Evolutionary conservation across 2,888 invertebrate species (phyloP).

Genomic region (Amblyjoppa proteus): DNA sequence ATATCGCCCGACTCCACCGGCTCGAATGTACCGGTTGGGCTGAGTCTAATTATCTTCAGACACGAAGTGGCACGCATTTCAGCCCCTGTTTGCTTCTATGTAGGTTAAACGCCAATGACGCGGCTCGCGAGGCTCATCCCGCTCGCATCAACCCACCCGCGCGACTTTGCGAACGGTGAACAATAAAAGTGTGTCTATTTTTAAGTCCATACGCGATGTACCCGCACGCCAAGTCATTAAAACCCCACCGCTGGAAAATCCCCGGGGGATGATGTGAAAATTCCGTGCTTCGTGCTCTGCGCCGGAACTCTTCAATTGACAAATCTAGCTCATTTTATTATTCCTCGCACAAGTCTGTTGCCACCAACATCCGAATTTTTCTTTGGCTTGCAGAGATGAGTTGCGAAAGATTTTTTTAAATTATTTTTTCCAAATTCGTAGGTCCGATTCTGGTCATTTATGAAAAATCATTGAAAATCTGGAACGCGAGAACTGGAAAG

Average conservation of each 20-base stretch:
- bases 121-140: conserved; percentile 60
- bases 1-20: conserved; percentile 34
- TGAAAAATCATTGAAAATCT: too few species aligned
- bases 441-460: too few species aligned
- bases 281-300: background rate
- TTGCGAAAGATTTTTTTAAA: too few species aligned
- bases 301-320: background rate
- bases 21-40: conserved; percentile 15
- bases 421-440: too few species aligned
- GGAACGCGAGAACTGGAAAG: conserved; percentile 8
- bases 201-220: conserved; percentile 19
- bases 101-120: conserved; percentile 72
- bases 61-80: conserved; percentile 68
- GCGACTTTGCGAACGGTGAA: conserved; percentile 14
- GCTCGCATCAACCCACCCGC: background rate
- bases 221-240: conserved; percentile 26
- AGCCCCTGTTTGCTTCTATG: conserved; percentile 59
- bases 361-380: too few species aligned
- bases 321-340: background rate
- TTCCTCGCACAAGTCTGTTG: too few species aligned
- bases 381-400: too few species aligned
- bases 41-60: conserved; percentile 73
- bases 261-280: background rate
- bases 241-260: conserved; percentile 16
- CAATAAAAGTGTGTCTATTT: conserved; percentile 37